These are phyloP conservation scores for Syngnathoides biaculeatus DNA, from an alignment of 2,113 vertebrate species.

Conservation along the genomic window DNA sequence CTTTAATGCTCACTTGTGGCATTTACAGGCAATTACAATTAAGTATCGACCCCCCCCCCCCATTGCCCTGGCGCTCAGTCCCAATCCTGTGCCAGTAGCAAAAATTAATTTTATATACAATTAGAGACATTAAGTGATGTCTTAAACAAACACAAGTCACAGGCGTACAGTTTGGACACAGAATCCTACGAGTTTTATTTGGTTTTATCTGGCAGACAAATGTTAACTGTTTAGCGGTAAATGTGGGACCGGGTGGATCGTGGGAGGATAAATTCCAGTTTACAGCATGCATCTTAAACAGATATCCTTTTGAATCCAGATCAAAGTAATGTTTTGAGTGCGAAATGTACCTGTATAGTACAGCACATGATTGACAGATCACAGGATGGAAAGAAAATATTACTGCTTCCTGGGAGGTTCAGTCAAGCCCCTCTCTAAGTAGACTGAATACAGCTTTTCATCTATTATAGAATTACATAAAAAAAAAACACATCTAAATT, in stretches of 20 bases:
- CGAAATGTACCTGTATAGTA: background rate
- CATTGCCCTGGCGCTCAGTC: too few species aligned
- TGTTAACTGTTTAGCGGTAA: constrained; percentile 35
- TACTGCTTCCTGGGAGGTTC: constrained; percentile 13
- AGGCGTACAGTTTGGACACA: constrained; percentile 21
- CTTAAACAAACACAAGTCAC: background rate
- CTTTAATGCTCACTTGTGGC: too few species aligned
- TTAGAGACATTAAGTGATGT: background rate
- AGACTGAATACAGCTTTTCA: constrained; percentile 14
- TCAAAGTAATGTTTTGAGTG: constrained; percentile 1
- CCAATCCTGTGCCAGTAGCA: too few species aligned
- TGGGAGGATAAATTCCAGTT: constrained; percentile 28
- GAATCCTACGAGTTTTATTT: constrained; percentile 31
- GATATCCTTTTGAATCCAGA: constrained; percentile 13
- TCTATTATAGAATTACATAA: constrained; percentile 33
- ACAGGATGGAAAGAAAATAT: constrained; percentile 17
- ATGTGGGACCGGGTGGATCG: constrained; percentile 30
- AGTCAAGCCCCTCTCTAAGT: background rate
- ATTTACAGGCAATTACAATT: too few species aligned
- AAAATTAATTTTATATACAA: background rate
- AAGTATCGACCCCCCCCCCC: too few species aligned
- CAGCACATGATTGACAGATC: constrained; percentile 6
- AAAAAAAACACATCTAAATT: constrained; percentile 24
- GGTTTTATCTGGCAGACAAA: constrained; percentile 51
- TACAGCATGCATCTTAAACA: constrained; percentile 19